Conservation (phyloP, 2,888 invertebrate genomes). For the Microctonus aethiopoides region DNA sequence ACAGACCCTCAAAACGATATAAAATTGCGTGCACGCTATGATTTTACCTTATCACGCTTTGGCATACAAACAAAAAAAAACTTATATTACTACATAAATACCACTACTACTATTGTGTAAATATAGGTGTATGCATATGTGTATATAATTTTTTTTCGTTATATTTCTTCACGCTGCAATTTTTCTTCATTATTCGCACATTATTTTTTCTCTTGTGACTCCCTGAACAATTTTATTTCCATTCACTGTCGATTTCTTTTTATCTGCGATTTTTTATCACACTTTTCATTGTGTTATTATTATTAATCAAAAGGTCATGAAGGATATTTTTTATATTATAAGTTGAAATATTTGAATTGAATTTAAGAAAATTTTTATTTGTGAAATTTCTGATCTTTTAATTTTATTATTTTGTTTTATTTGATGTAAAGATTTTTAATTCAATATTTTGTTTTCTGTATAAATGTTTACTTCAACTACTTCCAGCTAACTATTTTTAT, state of each 20-base stretch:
- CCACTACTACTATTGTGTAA: too few relatives aligned
- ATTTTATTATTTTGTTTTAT: too few relatives aligned
- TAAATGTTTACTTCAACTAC: too few relatives aligned
- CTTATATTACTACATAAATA: slow-evolving; percentile 26
- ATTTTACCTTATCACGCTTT: slow-evolving; percentile 43
- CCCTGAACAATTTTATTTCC: neutral
- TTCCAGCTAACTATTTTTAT: too few relatives aligned
- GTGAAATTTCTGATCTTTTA: too few relatives aligned
- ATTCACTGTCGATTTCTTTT: neutral
- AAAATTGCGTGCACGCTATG: slow-evolving; percentile 49
- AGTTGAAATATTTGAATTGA: too few relatives aligned
- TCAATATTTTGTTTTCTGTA: too few relatives aligned
- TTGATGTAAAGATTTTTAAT: too few relatives aligned
- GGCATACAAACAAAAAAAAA: slow-evolving; percentile 29
- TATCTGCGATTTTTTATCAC: neutral
- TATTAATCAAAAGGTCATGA: slow-evolving; percentile 14
- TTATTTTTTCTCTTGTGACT: neutral
- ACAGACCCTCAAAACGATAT: slow-evolving; percentile 40
- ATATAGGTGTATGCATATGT: slow-evolving; percentile 25
- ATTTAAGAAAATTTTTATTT: too few relatives aligned
- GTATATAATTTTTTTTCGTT: slow-evolving; percentile 6
- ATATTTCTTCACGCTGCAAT: neutral
- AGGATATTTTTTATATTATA: neutral
- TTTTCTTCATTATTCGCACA: neutral
- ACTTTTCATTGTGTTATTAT: neutral